Percentiles rank a stretch among this genome's conserved stretches.
Evolutionary conservation across 1,140 invertebrate species (phyloP).

Genomic region (Bathynomus jamesi): DNA sequence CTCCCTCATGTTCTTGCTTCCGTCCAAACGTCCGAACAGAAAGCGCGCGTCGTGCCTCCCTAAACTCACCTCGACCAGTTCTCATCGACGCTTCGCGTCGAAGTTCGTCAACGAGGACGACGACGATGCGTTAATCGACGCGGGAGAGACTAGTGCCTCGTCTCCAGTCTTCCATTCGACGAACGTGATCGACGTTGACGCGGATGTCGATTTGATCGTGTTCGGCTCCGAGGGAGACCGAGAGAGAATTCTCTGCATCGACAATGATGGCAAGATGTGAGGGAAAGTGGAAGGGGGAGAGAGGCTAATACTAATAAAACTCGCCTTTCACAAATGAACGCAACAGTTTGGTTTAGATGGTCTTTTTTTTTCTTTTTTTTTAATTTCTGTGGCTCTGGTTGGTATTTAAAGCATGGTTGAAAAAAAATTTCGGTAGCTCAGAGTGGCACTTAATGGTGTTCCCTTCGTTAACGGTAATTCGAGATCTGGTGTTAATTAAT

Average conservation of each 20-base stretch:
- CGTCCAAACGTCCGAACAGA: conserved; percentile 40
- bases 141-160: conserved; percentile 14
- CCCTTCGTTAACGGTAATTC: too few relatives aligned
- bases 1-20: conserved; percentile 69
- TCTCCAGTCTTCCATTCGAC: conserved; percentile 21
- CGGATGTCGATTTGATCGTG: conserved; percentile 23
- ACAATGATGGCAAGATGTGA: not conserved
- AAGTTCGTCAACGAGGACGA: conserved; percentile 1
- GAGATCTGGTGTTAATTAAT: too few relatives aligned
- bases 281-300: not conserved
- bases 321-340: too few relatives aligned
- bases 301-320: too few relatives aligned
- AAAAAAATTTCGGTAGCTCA: too few relatives aligned
- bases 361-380: too few relatives aligned
- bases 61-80: not conserved
- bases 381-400: too few relatives aligned
- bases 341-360: too few relatives aligned
- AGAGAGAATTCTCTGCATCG: not conserved
- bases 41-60: not conserved
- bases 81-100: not conserved
- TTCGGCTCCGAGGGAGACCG: not conserved
- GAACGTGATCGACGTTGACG: conserved; percentile 4
- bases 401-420: too few relatives aligned
- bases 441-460: too few relatives aligned
- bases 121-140: conserved; percentile 24